Percentiles rank a stretch among this genome's conserved stretches.
phyloP scores from a whole-genome alignment of 2,888 invertebrate species.

The Apeira syringaria region DNA sequence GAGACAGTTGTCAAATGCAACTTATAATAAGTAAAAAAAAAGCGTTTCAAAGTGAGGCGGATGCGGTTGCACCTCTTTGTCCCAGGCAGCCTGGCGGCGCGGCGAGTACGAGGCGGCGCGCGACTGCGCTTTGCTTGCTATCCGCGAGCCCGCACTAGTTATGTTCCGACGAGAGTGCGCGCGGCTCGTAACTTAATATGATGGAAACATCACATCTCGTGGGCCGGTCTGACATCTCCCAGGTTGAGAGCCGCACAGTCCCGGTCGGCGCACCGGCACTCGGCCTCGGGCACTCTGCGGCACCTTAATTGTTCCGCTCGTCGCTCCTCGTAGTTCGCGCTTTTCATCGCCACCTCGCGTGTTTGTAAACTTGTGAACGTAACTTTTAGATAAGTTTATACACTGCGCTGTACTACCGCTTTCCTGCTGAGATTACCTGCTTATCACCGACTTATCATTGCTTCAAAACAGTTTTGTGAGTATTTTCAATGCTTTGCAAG shows the following conservation, averaged over 20 bases:
- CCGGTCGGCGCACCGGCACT: not conserved
- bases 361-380: too few species aligned
- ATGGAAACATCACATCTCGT: slow-evolving; percentile 13
- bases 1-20: too few species aligned
- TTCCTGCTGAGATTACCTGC: too few species aligned
- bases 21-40: too few species aligned
- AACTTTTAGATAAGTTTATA: too few species aligned
- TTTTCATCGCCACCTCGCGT: not conserved
- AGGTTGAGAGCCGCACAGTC: slow-evolving; percentile 15
- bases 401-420: too few species aligned
- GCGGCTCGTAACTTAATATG: slow-evolving; percentile 14
- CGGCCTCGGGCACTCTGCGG: not conserved
- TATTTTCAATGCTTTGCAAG: too few species aligned
- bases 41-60: not conserved
- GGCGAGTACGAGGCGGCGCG: not conserved
- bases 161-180: slow-evolving; percentile 2
- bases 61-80: not conserved
- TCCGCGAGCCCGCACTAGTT: not conserved
- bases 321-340: not conserved
- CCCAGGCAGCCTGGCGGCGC: not conserved
- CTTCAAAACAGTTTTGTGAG: too few species aligned
- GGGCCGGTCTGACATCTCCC: slow-evolving; percentile 20
- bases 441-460: too few species aligned
- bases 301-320: not conserved
- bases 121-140: not conserved